phyloP scores from a whole-genome alignment of 2,113 vertebrate species.

The Syngnathoides biaculeatus region DNA sequence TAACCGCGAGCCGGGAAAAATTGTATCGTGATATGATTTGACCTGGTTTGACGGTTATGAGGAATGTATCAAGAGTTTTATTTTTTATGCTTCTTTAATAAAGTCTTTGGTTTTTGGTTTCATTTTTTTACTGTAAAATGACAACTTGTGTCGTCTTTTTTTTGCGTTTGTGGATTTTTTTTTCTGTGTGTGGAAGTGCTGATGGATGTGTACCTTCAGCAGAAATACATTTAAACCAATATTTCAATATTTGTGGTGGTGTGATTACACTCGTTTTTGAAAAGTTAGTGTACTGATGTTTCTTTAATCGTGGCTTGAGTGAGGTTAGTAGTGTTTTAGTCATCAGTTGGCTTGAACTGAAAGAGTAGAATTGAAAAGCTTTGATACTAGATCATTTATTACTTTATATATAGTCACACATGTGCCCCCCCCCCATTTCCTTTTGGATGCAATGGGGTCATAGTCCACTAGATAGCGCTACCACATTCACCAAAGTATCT shows the following conservation, averaged over 20 bases:
- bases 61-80: slow-evolving; percentile 99
- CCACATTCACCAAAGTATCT: background rate
- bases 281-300: too few species aligned
- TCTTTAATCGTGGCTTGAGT: too few species aligned
- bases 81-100: slow-evolving; percentile 99
- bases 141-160: slow-evolving; percentile 47
- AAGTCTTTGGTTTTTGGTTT: slow-evolving; percentile 82
- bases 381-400: too few species aligned
- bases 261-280: background rate
- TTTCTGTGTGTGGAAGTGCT: background rate
- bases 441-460: background rate
- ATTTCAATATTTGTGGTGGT: background rate
- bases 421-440: too few species aligned
- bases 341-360: too few species aligned
- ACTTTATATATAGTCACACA: too few species aligned
- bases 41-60: slow-evolving; percentile 89
- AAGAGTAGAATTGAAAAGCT: too few species aligned
- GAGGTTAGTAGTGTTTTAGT: too few species aligned
- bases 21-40: slow-evolving; percentile 89
- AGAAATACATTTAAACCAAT: background rate
- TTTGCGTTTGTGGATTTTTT: too few species aligned
- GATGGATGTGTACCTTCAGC: background rate
- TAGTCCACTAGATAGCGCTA: background rate
- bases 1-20: slow-evolving; percentile 89
- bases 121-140: slow-evolving; percentile 79